Conservation (phyloP, 1,140 invertebrate species). For the Ridgeia piscesae region DNA sequence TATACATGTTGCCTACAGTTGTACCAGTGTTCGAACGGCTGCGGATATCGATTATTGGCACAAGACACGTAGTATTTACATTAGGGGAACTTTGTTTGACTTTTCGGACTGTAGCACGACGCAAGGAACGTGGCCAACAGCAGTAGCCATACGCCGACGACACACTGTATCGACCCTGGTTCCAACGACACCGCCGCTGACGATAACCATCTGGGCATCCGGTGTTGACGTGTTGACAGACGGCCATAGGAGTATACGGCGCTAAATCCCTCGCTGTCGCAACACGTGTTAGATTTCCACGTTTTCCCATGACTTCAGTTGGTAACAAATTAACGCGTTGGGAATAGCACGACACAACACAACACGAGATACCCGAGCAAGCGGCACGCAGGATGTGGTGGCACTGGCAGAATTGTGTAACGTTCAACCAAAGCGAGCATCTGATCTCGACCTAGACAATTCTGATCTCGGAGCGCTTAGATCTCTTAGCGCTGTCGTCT, state of each 20-base stretch:
- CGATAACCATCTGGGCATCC: background rate
- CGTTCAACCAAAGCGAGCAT: background rate
- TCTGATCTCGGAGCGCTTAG: background rate
- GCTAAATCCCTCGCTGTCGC: constrained; percentile 3
- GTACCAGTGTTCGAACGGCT: background rate
- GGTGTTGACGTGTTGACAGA: background rate
- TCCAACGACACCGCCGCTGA: background rate
- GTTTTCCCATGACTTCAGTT: background rate
- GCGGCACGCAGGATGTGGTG: background rate
- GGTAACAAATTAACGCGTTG: background rate
- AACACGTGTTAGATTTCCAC: background rate
- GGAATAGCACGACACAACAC: background rate
- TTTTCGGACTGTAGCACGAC: background rate
- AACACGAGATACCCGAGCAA: background rate
- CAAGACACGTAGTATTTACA: background rate
- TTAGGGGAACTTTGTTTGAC: background rate
- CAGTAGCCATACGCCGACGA: background rate
- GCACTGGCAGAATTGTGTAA: background rate
- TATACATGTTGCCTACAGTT: background rate
- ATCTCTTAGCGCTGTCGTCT: background rate
- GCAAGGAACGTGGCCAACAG: background rate
- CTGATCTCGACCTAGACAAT: background rate
- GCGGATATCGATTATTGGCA: background rate
- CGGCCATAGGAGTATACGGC: background rate
- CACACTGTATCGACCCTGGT: background rate